Evolutionary conservation across 2,113 vertebrate genomes (phyloP), one percentile per base, ranked within the genome.

Genomic region (Stigmatopora argus): DNA sequence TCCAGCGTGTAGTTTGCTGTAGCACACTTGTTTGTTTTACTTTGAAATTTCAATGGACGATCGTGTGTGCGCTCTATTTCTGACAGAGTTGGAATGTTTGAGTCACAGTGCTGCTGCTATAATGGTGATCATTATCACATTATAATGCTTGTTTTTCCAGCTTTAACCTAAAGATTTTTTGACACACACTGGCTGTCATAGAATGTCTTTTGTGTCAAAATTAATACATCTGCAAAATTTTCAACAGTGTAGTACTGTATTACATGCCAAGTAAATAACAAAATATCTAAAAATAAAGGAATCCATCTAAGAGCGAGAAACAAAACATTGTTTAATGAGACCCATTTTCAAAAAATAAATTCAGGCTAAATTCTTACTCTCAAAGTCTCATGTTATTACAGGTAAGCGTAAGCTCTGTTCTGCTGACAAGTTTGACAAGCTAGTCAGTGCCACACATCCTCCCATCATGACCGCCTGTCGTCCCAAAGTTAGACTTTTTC

Each of bases 401-500:
- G 19, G 52, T 26, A 26, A 52, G 18, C 7, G 7, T 51, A 7
- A 52, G 9, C 51, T 52, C 9, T 23, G 10, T 52, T 52, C n/a
- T 12, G n/a, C 51, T 53, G 51, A 53, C 19, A 53, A 23, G 21
- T 55, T 26, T 26, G 52, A 55, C 52, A 55, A 55, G 52, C 13
- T 26, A 55, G 52, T 5, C 52, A 11, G 13, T 5, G 52, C 52
- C 52, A 14, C 52, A 55, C 13, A 55, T 55, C 52, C 52, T 26
- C 52, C 19, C 52, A 55, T 55, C 52, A 55, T 26, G 52, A 26
- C 21, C 10, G 21, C 52, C 52, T 55, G 52, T 55, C 52, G 23
- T 26, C 21, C 52, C 52, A 14, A 55, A 55, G 12, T 55, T 55
- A 26, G 52, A 55, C 52, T 26, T 55, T 55, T 55, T 55, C 52